Conservation (phyloP, 1,140 invertebrate species). For the Streblospio benedicti region DNA sequence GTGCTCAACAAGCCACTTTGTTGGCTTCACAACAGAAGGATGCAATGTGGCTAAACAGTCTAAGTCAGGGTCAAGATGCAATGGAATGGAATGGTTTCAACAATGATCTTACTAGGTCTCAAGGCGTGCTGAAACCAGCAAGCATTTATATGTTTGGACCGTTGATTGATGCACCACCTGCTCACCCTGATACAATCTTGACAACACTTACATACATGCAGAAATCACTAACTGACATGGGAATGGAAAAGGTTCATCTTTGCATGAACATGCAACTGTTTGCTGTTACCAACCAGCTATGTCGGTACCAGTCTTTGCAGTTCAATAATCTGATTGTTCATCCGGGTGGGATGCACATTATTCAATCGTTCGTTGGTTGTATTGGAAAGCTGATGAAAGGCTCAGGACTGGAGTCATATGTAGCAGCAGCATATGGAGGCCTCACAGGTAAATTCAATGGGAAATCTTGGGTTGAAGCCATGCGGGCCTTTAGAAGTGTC, state of each 20-base stretch:
- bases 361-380: constrained; percentile 5
- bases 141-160: constrained; percentile 7
- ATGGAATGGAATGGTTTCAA: constrained; percentile 8
- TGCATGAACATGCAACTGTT: not conserved
- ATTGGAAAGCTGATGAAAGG: no score
- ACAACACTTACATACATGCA: constrained; percentile 1
- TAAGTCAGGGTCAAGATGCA: no score
- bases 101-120: not conserved
- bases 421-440: no score
- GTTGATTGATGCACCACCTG: constrained; percentile 1
- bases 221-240: constrained; percentile 1
- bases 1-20: constrained; percentile 1
- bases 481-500: no score
- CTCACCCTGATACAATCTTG: not conserved
- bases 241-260: not conserved
- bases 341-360: not conserved
- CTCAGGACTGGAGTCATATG: no score
- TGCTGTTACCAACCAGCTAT: not conserved
- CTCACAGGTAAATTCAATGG: no score
- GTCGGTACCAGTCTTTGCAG: not conserved
- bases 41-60: no score
- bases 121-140: not conserved
- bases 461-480: no score
- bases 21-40: constrained; percentile 1
- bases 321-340: not conserved